A percentile compares a stretch with the other conserved stretches of the same genome.
These are phyloP conservation scores for Andrena marginata DNA, from an alignment of 2,888 invertebrate genomes.

Conservation along the genomic window DNA sequence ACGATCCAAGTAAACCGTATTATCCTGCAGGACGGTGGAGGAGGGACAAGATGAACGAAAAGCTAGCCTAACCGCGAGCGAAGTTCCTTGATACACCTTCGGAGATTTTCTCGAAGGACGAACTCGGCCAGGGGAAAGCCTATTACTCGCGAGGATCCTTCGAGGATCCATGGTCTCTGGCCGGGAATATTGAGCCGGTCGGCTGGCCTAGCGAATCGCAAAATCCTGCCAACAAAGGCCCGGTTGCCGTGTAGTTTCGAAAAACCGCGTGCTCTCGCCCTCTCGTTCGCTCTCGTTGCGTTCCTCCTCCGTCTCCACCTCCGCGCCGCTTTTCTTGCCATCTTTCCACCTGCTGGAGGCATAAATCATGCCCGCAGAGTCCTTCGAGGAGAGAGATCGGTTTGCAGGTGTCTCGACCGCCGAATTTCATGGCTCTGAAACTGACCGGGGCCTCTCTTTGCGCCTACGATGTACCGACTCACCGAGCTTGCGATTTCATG, in stretches of 20 bases:
- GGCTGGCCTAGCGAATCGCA: constrained; percentile 75
- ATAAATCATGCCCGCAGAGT: constrained; percentile 73
- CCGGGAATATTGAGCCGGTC: constrained; percentile 50
- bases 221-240: constrained; percentile 68
- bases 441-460: constrained; percentile 31
- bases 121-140: constrained; percentile 71
- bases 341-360: constrained; percentile 78
- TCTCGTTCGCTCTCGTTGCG: constrained; percentile 33
- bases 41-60: constrained; percentile 47
- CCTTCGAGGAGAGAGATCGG: constrained; percentile 52
- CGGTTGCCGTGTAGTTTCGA: constrained; percentile 60
- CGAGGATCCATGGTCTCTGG: constrained; percentile 46
- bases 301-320: constrained; percentile 19
- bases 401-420: constrained; percentile 71
- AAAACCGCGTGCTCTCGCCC: constrained; percentile 64
- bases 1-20: constrained; percentile 70
- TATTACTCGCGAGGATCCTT: constrained; percentile 72
- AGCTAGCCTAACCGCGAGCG: constrained; percentile 39
- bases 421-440: constrained; percentile 65
- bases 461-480: constrained; percentile 32
- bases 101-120: constrained; percentile 72
- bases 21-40: constrained; percentile 60
- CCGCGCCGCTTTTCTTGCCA: constrained; percentile 39
- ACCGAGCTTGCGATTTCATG: constrained; percentile 39
- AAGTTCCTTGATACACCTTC: constrained; percentile 29